Evolutionary conservation across 2,888 invertebrate genomes (phyloP).

Genomic region (Drosophila tanythrix): DNA sequence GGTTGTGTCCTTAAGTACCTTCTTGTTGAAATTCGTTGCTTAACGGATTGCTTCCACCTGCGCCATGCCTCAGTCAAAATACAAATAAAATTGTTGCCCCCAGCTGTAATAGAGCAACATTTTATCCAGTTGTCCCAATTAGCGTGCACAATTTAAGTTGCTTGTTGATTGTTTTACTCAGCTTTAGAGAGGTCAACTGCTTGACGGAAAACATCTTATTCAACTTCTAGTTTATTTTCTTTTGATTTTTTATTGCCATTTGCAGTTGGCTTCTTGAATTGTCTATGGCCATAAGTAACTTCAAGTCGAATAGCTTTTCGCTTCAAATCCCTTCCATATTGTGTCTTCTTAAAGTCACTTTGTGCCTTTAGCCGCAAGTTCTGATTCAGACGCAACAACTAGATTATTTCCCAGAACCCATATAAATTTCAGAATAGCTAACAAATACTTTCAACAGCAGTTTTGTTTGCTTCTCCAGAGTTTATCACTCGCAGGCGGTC

Average conservation of each 20-base stretch:
- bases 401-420: background rate
- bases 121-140: background rate
- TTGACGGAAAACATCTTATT: background rate
- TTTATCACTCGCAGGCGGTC: conserved; percentile 1
- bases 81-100: background rate
- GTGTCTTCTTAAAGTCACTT: background rate
- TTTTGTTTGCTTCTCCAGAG: conserved; percentile 4
- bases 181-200: background rate
- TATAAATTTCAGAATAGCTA: background rate
- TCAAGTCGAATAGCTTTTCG: background rate
- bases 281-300: background rate
- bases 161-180: background rate
- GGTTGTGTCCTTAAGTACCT: background rate
- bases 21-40: background rate
- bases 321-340: background rate
- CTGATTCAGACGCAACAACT: background rate
- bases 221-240: too few species aligned
- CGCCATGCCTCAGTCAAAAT: background rate
- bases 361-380: background rate
- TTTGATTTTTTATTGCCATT: background rate
- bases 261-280: background rate
- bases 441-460: conserved; percentile 8
- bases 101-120: background rate
- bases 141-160: background rate
- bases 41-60: background rate